These are phyloP conservation scores for Dioctria linearis DNA, from an alignment of 2,888 invertebrate genomes.

Conservation along the genomic window DNA sequence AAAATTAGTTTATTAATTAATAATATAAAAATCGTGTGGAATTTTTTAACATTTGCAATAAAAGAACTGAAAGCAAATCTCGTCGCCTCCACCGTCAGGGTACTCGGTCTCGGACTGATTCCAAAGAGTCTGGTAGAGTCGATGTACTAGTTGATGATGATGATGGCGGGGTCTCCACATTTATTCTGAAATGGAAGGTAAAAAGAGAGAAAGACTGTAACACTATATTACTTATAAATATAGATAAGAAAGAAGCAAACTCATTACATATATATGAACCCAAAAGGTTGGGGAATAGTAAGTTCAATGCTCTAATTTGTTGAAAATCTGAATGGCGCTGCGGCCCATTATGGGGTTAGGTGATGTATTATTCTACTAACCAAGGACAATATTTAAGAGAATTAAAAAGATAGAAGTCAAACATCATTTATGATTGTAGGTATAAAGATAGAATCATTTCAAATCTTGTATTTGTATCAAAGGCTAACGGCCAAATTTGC, in stretches of 20 bases:
- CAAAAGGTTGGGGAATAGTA: conserved; percentile 11
- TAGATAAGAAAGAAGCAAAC: conserved; percentile 40
- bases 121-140: conserved; percentile 57
- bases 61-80: conserved; percentile 50
- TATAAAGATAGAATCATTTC: conserved; percentile 3
- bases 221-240: conserved; percentile 46
- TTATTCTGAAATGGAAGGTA: conserved; percentile 44
- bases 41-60: conserved; percentile 47
- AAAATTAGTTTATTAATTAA: conserved; percentile 20
- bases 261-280: conserved; percentile 17
- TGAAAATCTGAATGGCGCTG: conserved; percentile 8
- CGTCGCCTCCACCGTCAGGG: conserved; percentile 66
- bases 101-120: conserved; percentile 67
- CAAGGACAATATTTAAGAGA: conserved; percentile 16
- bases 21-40: conserved; percentile 4
- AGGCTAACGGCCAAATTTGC: conserved; percentile 1
- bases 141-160: conserved; percentile 45
- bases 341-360: neutral
- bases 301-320: conserved; percentile 38
- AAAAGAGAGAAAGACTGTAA: conserved; percentile 44
- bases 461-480: neutral
- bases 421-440: conserved; percentile 10
- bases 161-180: conserved; percentile 47
- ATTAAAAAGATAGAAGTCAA: conserved; percentile 17
- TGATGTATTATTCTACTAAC: neutral